Evolutionary conservation across 2,113 vertebrate species (phyloP).

Genomic region (Willisornis vidua): DNA sequence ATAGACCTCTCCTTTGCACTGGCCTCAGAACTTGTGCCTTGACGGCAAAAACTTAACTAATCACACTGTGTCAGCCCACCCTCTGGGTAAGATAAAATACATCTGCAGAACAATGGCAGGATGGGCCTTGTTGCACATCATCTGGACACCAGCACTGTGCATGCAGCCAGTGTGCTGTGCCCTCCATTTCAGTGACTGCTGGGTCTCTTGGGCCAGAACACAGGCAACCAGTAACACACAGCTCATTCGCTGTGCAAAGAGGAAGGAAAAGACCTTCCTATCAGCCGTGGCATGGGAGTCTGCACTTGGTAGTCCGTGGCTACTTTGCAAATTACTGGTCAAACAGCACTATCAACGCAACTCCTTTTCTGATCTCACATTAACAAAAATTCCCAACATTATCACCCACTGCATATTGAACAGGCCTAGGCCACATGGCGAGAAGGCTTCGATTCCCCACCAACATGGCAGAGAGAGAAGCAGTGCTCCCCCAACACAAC

Average conservation of each 20-base stretch:
- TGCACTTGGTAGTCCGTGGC: neutral
- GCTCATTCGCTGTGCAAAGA: neutral
- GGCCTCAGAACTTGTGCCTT: neutral
- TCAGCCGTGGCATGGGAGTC: neutral
- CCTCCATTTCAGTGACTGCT: neutral
- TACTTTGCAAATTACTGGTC: neutral
- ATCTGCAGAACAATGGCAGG: neutral
- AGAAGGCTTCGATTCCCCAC: neutral
- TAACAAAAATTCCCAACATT: neutral
- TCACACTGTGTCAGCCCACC: neutral
- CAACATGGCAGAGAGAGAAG: neutral
- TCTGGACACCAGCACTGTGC: neutral
- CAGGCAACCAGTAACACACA: neutral
- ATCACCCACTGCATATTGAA: fast-evolving
- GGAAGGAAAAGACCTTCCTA: neutral
- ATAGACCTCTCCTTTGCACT: neutral
- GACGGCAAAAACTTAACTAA: neutral
- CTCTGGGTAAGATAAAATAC: neutral
- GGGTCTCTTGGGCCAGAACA: neutral
- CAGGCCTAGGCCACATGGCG: too few species aligned
- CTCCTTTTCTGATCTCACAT: neutral
- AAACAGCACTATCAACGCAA: neutral
- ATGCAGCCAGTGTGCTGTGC: neutral
- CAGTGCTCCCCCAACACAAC: neutral
- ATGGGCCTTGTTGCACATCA: neutral